Evolutionary conservation across 2,888 invertebrate species (phyloP), one percentile per base, ranked within the genome.

Genomic region (Allolobophora icterica): DNA sequence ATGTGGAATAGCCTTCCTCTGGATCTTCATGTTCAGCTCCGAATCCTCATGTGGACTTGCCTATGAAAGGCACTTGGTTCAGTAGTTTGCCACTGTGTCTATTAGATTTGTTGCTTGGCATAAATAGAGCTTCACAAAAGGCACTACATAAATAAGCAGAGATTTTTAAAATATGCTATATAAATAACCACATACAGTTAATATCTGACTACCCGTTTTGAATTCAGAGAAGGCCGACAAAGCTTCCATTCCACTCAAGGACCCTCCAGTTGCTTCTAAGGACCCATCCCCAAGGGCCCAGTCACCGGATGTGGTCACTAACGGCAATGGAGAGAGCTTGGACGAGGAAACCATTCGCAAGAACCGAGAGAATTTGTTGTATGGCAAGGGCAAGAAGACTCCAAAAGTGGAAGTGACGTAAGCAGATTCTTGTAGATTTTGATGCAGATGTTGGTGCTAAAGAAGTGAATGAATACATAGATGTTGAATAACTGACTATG

Each of bases 191-290:
- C 8, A 1, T 42, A 42, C 24, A 24, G 24, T 24, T 52, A 24
- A 52, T 52, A 24, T 11, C 52, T 52, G 6, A 24, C 24, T 24
- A 24, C 6, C 52, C 24, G 30, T 71, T 71, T 89, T 42, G 35
- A 52, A 35, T 89, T 38, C 40, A 42, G 89, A 42, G 52, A 71
- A 45, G 71, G 8, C 89, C 13, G 84, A 91, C n/a, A 91, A 91
- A 91, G 24, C 89, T 35, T 34, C 30, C 35, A 89, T 45, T 35
- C 30, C 38, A 34, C n/a, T 40, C 33, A 45, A 83, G 33, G 84
- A 38, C 19, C 87, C 87, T 52, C 33, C 35, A 42, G 34, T 91
- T 34, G 33, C 33, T 91, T 3, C n/a, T 21, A 90, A 90, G 90
- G 90, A 90, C 83, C 58, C 71, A n/a, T 52, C 52, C 8, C 45